Evolutionary conservation across 2,113 vertebrate genomes (phyloP).

Genomic region (Sylvietta virens): DNA sequence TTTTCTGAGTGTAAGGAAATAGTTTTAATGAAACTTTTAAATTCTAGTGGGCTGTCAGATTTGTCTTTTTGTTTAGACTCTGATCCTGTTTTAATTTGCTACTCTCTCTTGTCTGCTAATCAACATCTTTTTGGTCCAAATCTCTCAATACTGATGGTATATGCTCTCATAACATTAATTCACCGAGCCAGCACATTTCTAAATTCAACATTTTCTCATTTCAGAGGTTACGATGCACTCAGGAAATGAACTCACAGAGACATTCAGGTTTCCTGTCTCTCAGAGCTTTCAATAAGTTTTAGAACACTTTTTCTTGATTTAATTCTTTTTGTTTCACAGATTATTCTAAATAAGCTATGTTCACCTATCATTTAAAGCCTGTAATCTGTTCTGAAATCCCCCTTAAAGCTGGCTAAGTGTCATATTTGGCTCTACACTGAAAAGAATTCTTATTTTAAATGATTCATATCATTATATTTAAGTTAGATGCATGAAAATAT

Average conservation of each 20-base stretch:
- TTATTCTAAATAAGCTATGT: background rate
- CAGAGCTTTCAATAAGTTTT: background rate
- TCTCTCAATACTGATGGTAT: background rate
- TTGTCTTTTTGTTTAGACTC: background rate
- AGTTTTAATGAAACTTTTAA: background rate
- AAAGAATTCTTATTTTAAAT: background rate
- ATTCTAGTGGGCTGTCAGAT: background rate
- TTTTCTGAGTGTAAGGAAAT: background rate
- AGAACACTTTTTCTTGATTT: background rate
- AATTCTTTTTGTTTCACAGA: background rate
- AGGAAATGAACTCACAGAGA: background rate
- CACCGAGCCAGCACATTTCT: rapidly evolving
- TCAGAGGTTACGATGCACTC: background rate
- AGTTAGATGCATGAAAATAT: background rate
- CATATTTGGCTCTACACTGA: background rate
- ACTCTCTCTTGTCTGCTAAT: background rate
- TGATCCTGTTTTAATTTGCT: background rate
- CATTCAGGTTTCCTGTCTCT: background rate
- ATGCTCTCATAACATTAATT: background rate
- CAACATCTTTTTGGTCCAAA: background rate
- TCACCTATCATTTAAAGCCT: background rate
- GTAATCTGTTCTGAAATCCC: background rate
- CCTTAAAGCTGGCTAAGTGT: background rate
- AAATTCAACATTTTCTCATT: background rate
- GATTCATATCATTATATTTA: background rate